Base-by-base conservation (phyloP, 2,888 invertebrate genomes). In the Perizoma flavofasciatum region DNA sequence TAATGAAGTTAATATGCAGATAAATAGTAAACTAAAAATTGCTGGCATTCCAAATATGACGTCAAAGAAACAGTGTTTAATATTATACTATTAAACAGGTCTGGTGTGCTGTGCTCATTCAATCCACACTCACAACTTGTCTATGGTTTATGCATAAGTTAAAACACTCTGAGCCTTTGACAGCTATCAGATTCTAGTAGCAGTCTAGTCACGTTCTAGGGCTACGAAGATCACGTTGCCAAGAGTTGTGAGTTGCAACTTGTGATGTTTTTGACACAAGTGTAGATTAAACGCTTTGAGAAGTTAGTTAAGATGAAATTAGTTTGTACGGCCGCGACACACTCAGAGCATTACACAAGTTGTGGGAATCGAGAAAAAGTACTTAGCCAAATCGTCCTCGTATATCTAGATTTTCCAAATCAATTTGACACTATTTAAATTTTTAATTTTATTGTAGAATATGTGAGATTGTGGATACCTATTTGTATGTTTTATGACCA, bases 61-160 rank as follows among this genome's bases (percentile, higher is more conserved):
- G 22, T 22, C 22, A 22, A 1, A 2, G 22, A 41, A 41, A 41
- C 3, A 41, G 7, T 4, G n/a, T n/a, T 8, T 48, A 43, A 48
- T 49, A 22, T 39, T 10, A 5, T 10, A 43, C 9, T 0, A 40
- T 34, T 44, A 22, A 8, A 49, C 49, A 54, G 46, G 48, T 49
- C 37, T n/a, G 45, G 9, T 41, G 49, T 41, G 46, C 45, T 55
- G 32, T 22, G 22, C 22, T 22, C 22, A 22, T 22, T 1, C 22
- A 22, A 5, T 45, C 34, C 49, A 49, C 45, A 10, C 49, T 49
- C 41, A 11, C 44, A 48, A 49, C 9, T 41, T 53, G 39, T 40
- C 49, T 54, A 53, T 49, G 59, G 53, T 53, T 49, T 59, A 59
- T 59, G 53, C 53, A 49, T 53, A 45, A 35, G 45, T 53, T 45